Percentiles rank a stretch among this genome's conserved stretches.
These are phyloP conservation scores for Rhinogobio ventralis DNA, from an alignment of 2,797 vertebrate species.

Conservation along the genomic window DNA sequence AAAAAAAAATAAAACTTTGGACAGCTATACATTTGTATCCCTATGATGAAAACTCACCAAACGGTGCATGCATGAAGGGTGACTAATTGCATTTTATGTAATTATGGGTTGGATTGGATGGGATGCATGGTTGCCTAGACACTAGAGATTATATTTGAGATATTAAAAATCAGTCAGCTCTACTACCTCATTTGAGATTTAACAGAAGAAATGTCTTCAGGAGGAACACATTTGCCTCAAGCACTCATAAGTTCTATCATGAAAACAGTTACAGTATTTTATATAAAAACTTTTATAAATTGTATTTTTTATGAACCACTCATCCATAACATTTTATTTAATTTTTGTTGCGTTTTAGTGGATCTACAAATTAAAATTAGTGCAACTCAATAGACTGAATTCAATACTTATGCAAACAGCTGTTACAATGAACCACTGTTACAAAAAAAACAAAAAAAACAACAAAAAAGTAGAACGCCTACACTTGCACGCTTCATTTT, in stretches of 20 bases:
- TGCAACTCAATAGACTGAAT: not conserved
- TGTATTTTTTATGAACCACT: not conserved
- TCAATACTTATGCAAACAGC: not conserved
- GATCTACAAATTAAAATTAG: not conserved
- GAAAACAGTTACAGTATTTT: not conserved
- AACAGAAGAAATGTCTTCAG: not conserved
- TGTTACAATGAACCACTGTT: not conserved
- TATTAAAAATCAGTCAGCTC: conserved; percentile 9
- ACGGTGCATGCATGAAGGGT: not conserved
- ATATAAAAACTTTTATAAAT: not conserved
- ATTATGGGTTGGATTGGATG: not conserved
- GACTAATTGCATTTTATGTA: not conserved
- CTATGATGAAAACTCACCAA: not conserved
- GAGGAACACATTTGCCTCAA: conserved; percentile 1
- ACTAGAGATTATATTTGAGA: not conserved
- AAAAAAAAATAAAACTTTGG: too few species aligned
- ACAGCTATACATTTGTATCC: not conserved
- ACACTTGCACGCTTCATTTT: not conserved
- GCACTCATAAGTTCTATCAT: not conserved
- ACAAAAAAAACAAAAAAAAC: too few species aligned
- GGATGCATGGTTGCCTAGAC: conserved; percentile 4
- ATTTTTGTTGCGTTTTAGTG: not conserved
- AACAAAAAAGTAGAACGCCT: not conserved
- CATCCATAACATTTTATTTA: not conserved
- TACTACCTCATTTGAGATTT: conserved; percentile 2